A percentile compares a stretch with the other conserved stretches of the same genome.
Evolutionary conservation across 2,888 invertebrate genomes (phyloP).

Genomic region (Caenorhabditis plicata): DNA sequence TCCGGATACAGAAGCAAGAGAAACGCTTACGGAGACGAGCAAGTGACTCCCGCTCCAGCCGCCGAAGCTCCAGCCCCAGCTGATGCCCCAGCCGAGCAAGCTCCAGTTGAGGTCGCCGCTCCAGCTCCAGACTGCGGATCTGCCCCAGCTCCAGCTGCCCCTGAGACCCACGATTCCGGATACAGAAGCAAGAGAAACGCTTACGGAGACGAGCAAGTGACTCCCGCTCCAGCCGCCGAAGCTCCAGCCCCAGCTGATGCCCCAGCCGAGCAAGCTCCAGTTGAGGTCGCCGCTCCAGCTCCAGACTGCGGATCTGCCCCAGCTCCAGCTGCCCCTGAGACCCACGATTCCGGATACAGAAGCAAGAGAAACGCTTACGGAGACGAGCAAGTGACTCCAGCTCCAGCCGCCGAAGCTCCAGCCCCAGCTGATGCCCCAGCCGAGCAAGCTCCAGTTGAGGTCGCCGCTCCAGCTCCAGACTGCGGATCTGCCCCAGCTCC

Average conservation of each 20-base stretch:
- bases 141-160: too few species aligned
- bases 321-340: slow-evolving; percentile 5
- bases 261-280: slow-evolving; percentile 22
- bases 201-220: slow-evolving; percentile 38
- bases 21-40: too few species aligned
- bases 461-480: slow-evolving; percentile 21
- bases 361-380: slow-evolving; percentile 43
- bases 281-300: slow-evolving; percentile 9
- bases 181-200: too few species aligned
- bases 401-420: slow-evolving; percentile 14
- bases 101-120: too few species aligned
- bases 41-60: too few species aligned
- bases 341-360: slow-evolving; percentile 29
- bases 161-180: too few species aligned
- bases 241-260: slow-evolving; percentile 11
- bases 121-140: too few species aligned
- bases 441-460: slow-evolving; percentile 14
- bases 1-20: too few species aligned
- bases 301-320: slow-evolving; percentile 1
- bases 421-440: slow-evolving; percentile 19
- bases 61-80: too few species aligned
- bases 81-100: too few species aligned
- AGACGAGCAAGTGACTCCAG: slow-evolving; percentile 42
- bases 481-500: slow-evolving; percentile 6
- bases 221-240: slow-evolving; percentile 24